Percentiles rank a stretch among this genome's conserved stretches.
Evolutionary conservation across 2,113 vertebrate species (phyloP).

Genomic region (Aix galericulata): DNA sequence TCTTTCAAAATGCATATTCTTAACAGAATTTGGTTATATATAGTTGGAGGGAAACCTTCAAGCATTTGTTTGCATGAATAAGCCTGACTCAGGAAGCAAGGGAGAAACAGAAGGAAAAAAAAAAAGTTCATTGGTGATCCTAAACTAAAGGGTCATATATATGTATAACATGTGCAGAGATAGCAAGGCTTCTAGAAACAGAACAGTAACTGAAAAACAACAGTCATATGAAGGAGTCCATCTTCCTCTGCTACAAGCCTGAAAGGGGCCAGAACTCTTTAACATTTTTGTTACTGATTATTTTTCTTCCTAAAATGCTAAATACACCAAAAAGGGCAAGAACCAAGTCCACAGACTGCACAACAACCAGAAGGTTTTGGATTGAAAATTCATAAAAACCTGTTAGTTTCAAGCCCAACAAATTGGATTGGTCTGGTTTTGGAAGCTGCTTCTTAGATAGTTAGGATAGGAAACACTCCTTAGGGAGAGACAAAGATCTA

Average conservation of each 20-base stretch:
- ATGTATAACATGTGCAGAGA: not conserved
- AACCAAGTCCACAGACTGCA: not conserved
- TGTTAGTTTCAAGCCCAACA: conserved; percentile 27
- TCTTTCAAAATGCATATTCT: not conserved
- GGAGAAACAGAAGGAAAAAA: not conserved
- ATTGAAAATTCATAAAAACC: not conserved
- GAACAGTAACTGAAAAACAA: not conserved
- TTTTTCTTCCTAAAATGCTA: not conserved
- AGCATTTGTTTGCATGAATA: not conserved
- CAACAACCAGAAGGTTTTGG: not conserved
- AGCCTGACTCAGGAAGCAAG: not conserved
- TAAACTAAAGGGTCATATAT: not conserved
- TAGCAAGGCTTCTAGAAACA: not conserved
- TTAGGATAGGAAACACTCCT: conserved; percentile 2
- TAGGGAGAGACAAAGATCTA: not conserved
- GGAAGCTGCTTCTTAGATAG: conserved; percentile 13
- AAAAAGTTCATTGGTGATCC: not conserved
- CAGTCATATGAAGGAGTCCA: not conserved
- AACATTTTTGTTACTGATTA: not conserved
- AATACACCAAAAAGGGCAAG: not conserved
- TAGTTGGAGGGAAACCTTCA: not conserved
- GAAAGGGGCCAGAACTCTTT: not conserved
- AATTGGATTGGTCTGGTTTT: not conserved
- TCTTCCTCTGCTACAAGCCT: not conserved
- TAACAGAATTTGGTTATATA: not conserved